Percentiles rank a stretch among this genome's conserved stretches.
phyloP scores from a whole-genome alignment of 2,888 invertebrate genomes.

The Acrobeloides nanus region DNA sequence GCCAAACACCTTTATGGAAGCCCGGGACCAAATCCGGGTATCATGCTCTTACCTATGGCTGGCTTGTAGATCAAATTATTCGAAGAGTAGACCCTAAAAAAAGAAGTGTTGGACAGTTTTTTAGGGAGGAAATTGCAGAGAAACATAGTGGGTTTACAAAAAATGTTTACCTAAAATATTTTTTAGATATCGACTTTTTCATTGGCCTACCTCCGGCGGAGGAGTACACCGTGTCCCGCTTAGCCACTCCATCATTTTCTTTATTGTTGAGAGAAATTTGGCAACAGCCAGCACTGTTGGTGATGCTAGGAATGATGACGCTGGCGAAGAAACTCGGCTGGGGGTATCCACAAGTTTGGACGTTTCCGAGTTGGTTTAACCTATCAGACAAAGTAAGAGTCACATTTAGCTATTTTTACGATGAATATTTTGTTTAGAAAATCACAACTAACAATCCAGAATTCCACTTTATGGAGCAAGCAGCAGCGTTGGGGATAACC shows the following conservation, averaged over 20 bases:
- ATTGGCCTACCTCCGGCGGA: slow-evolving; percentile 50
- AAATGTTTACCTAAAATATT: no score
- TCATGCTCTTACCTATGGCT: slow-evolving; percentile 56
- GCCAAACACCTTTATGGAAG: slow-evolving; percentile 49
- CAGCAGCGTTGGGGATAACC: slow-evolving; percentile 47
- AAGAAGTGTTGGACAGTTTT: slow-evolving; percentile 53
- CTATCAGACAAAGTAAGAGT: no score
- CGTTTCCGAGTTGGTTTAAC: no score
- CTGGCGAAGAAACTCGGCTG: no score
- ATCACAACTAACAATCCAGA: slow-evolving; percentile 48
- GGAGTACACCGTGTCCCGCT: slow-evolving; percentile 48
- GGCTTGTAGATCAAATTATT: slow-evolving; percentile 56
- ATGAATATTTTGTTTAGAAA: no score
- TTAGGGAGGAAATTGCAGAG: slow-evolving; percentile 50
- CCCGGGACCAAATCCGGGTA: slow-evolving; percentile 53
- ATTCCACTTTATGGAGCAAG: slow-evolving; percentile 47
- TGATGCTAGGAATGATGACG: no score
- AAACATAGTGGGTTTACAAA: slow-evolving; percentile 45
- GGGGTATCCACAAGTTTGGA: no score
- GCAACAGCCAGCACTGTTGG: no score
- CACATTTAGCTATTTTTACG: no score
- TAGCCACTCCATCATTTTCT: slow-evolving; percentile 35
- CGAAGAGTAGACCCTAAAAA: slow-evolving; percentile 54
- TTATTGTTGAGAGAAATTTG: slow-evolving; percentile 44
- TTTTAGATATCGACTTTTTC: slow-evolving; percentile 53